phyloP scores from a whole-genome alignment of 2,113 vertebrate genomes.

The Upupa epops region DNA sequence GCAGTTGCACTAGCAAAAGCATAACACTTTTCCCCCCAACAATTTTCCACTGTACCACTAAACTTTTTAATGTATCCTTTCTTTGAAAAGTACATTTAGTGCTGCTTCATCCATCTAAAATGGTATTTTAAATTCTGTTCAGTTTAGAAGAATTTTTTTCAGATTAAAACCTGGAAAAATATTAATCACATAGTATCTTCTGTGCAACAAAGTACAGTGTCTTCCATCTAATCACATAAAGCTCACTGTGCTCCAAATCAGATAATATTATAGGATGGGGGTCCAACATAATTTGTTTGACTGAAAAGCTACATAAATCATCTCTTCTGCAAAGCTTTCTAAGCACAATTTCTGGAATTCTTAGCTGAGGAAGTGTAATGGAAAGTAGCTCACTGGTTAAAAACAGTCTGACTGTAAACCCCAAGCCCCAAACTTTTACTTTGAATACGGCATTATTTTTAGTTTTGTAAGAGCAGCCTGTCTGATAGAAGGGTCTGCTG shows the following conservation, averaged over 20 bases:
- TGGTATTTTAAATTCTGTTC: neutral
- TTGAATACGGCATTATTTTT: neutral
- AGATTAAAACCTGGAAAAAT: neutral
- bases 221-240: neutral
- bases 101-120: neutral
- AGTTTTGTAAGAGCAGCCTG: neutral
- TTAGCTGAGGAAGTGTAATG: neutral
- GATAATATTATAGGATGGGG: neutral
- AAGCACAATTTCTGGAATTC: neutral
- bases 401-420: neutral
- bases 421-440: neutral
- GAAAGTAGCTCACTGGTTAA: neutral
- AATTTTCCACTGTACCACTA: neutral
- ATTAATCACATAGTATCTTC: neutral
- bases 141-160: neutral
- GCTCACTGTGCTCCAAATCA: fast-evolving
- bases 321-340: neutral
- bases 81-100: neutral
- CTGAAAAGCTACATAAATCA: neutral
- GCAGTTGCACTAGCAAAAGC: neutral
- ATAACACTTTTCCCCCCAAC: neutral
- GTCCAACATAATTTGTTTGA: neutral
- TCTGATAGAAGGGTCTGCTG: neutral
- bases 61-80: neutral
- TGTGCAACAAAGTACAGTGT: neutral